These are phyloP conservation scores for Zaprionus inermis DNA, from an alignment of 1,140 invertebrate species.

Conservation along the genomic window DNA sequence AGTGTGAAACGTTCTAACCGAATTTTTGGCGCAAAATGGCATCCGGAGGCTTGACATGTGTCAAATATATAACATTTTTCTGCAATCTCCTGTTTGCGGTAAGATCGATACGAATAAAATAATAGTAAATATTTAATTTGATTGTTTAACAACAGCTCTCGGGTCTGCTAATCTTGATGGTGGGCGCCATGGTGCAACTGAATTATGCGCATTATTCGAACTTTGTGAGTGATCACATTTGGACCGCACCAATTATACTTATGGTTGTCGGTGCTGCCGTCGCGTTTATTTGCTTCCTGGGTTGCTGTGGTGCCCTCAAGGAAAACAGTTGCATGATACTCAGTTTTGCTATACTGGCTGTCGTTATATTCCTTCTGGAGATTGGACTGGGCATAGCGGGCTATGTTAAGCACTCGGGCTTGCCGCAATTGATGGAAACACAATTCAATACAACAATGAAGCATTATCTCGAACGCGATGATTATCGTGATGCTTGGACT, in stretches of 20 bases:
- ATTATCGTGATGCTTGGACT: slow-evolving; percentile 89
- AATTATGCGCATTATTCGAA: slow-evolving; percentile 88
- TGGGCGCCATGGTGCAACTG: slow-evolving; percentile 89
- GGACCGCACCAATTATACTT: slow-evolving; percentile 90
- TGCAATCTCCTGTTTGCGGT: slow-evolving; percentile 94
- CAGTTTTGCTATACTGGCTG: slow-evolving; percentile 93
- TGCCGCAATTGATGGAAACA: slow-evolving; percentile 87
- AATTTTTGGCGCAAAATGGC: slow-evolving; percentile 76
- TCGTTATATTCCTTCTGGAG: slow-evolving; percentile 93
- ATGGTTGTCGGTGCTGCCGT: slow-evolving; percentile 93
- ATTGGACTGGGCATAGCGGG: slow-evolving; percentile 93
- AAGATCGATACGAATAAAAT: slow-evolving; percentile 83
- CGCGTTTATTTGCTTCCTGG: slow-evolving; percentile 94
- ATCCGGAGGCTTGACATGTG: slow-evolving; percentile 90
- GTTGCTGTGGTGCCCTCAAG: slow-evolving; percentile 94
- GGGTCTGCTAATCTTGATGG: slow-evolving; percentile 89
- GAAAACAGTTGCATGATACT: slow-evolving; percentile 95
- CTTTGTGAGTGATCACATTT: slow-evolving; percentile 88
- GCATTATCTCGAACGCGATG: slow-evolving; percentile 87
- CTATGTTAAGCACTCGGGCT: slow-evolving; percentile 90
- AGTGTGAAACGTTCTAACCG: slow-evolving; percentile 24
- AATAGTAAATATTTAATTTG: background rate
- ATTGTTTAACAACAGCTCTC: slow-evolving; percentile 87
- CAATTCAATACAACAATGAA: slow-evolving; percentile 89
- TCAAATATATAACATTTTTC: slow-evolving; percentile 93